Base-by-base conservation (phyloP, 2,113 vertebrate species). In the Sarotherodon lohbergeri region DNA sequence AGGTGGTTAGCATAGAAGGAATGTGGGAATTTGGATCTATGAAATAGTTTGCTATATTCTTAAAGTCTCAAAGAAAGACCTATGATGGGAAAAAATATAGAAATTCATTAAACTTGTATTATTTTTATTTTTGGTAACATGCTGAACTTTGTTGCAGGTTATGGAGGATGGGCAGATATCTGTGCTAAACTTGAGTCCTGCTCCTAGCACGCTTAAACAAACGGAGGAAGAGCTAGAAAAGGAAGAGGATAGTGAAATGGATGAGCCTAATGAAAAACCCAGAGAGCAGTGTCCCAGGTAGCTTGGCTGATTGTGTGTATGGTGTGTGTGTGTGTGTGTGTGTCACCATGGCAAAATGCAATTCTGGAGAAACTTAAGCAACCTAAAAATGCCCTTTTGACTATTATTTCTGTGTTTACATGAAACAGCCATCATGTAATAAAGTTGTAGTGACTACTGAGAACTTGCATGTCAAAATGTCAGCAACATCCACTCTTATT, bases 231-330 rank as follows among this genome's bases (percentile, higher is more conserved):
- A 91, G 7, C n/a, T 41, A 19, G 86, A 91, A 22, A 82, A 91
- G 6, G 76, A 91, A 6, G 43, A 82, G 34, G 82, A 92, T 32
- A 55, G 66, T 78, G 87, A 91, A 73, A 61, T 36, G 41, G 5
- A 17, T 27, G 80, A 57, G 12, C 32, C 73, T 27, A 12, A 82
- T 73, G 8, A 83, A 52, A 89, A 91, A 80, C 95, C 93, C 4
- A 91, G 93, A 78, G 95, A 97, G 84, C 97, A 97, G 2, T 87
- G 82, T 81, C 98, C 97, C 76, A 98, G 98, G 98, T 99, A 94
- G 34, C 11, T 0, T 39, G 63, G 11, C 19, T 22, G 11, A 39
- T 66, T 68, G n/a, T 41, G 63, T 68, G 34, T 39, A 3, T 46
- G 12, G 63, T 66, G 48, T 9, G 7, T 52, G 16, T 19, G 48